These are phyloP conservation scores for Litocranius walleri DNA, from an alignment of 2,113 vertebrate genomes.

Conservation along the genomic window DNA sequence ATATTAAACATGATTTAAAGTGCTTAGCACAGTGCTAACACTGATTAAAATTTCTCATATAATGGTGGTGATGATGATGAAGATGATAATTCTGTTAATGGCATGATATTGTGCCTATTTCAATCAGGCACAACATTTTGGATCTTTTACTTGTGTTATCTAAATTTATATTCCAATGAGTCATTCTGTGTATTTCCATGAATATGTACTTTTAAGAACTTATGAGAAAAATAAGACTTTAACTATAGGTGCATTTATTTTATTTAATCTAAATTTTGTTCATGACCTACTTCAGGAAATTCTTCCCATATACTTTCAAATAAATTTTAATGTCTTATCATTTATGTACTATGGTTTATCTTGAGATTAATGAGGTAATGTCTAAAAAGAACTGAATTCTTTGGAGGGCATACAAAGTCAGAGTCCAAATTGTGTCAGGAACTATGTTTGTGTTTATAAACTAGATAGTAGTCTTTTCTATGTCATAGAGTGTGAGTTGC, in stretches of 20 bases:
- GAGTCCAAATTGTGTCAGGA: neutral
- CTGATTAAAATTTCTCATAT: neutral
- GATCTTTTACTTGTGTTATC: neutral
- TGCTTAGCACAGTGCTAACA: neutral
- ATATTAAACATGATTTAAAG: neutral
- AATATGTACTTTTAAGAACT: neutral
- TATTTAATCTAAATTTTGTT: conserved; percentile 20
- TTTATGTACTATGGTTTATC: neutral
- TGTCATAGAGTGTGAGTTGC: neutral
- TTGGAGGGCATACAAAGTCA: conserved; percentile 35
- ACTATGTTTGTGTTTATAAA: neutral
- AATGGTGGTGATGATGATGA: neutral
- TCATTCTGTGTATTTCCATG: neutral
- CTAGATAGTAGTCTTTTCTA: neutral
- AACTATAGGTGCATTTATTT: conserved; percentile 33
- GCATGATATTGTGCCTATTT: neutral
- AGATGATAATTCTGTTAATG: neutral
- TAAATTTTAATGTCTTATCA: conserved; percentile 49
- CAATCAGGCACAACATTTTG: neutral
- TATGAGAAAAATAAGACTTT: neutral
- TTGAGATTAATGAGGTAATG: conserved; percentile 61
- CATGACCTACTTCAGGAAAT: conserved; percentile 36
- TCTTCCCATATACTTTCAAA: conserved; percentile 27
- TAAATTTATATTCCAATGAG: neutral
- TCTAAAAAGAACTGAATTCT: conserved; percentile 53